phyloP scores from a whole-genome alignment of 2,797 vertebrate genomes.

The Petrocephalus sullivani region DNA sequence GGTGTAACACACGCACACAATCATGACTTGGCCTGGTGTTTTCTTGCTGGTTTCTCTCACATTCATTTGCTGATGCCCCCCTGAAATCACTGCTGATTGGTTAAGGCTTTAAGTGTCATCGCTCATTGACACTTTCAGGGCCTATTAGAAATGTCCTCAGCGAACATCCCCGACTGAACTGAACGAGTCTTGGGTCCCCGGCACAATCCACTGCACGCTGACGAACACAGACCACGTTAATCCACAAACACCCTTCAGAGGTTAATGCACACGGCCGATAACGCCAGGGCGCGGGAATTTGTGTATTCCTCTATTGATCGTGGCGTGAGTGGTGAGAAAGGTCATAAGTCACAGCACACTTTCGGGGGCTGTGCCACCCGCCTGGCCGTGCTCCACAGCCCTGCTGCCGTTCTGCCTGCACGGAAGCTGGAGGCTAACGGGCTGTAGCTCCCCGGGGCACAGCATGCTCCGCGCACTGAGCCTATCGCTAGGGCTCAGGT shows the following conservation, averaged over 20 bases:
- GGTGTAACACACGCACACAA: neutral
- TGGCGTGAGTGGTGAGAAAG: too few relatives aligned
- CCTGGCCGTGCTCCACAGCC: slow-evolving; percentile 5
- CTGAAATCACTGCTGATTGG: neutral
- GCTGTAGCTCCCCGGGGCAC: slow-evolving; percentile 12
- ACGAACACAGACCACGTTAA: neutral
- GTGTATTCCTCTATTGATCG: neutral
- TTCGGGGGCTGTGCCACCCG: slow-evolving; percentile 16
- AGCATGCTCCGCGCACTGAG: slow-evolving; percentile 27
- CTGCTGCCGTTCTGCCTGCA: slow-evolving; percentile 28
- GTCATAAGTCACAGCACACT: slow-evolving; percentile 26
- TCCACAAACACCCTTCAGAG: neutral
- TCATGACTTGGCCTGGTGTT: neutral
- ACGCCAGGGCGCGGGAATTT: neutral
- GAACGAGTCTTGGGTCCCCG: neutral
- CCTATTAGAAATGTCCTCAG: neutral
- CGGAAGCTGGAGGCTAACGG: slow-evolving; percentile 1
- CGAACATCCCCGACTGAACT: neutral
- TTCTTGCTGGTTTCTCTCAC: neutral
- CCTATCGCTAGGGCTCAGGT: slow-evolving; percentile 27
- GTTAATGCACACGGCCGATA: neutral
- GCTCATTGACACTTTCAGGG: neutral
- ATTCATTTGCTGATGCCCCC: neutral
- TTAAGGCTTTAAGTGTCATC: neutral
- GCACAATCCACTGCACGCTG: neutral